Conservation (phyloP, 2,888 invertebrate species). For the Thymelicus lineola region DNA sequence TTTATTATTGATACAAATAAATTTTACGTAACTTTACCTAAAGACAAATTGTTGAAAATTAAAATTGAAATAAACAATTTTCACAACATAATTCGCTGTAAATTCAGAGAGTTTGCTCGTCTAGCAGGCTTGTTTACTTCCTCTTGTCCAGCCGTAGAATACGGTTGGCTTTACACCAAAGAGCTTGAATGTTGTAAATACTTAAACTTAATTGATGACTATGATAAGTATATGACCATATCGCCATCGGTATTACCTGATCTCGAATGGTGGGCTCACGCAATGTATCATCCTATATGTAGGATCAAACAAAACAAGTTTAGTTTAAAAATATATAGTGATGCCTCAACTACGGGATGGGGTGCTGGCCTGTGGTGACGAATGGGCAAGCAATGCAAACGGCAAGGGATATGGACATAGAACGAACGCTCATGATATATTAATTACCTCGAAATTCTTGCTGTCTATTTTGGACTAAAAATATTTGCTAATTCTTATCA, state of each 20-base stretch:
- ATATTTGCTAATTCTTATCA: conserved; percentile 28
- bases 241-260: neutral
- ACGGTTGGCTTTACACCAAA: conserved; percentile 52
- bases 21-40: conserved; percentile 37
- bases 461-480: conserved; percentile 37
- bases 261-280: too few species aligned
- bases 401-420: neutral
- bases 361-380: too few species aligned
- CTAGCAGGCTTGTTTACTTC: conserved; percentile 46
- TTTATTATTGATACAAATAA: conserved; percentile 38
- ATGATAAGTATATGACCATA: conserved; percentile 7
- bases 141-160: conserved; percentile 50
- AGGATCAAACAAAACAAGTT: too few species aligned
- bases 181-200: conserved; percentile 34
- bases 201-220: conserved; percentile 23
- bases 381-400: too few species aligned
- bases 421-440: conserved; percentile 3
- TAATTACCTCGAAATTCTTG: conserved; percentile 36
- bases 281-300: too few species aligned
- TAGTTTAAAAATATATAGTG: too few species aligned
- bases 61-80: neutral
- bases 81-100: neutral
- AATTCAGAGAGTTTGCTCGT: conserved; percentile 40
- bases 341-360: too few species aligned
- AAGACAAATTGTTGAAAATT: conserved; percentile 39